phyloP scores from a whole-genome alignment of 2,113 vertebrate genomes.

The Empidonax alnorum region DNA sequence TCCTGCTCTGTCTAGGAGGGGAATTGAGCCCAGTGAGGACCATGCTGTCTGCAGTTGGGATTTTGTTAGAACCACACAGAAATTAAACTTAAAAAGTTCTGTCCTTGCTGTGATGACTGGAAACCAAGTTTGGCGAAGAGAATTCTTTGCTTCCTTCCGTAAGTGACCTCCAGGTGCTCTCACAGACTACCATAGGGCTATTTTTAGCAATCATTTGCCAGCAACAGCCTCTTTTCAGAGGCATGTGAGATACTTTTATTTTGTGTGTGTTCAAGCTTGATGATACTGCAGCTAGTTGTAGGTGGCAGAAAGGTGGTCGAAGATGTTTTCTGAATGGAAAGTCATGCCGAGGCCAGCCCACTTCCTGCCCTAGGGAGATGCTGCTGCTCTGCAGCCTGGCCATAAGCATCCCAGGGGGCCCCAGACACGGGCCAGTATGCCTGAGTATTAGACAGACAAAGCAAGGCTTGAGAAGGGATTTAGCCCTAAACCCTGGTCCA shows the following conservation, averaged over 20 bases:
- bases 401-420: accelerated
- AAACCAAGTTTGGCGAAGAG: background rate
- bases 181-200: background rate
- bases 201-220: conserved; percentile 27
- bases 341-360: background rate
- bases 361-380: conserved; percentile 14
- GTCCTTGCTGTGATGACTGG: background rate
- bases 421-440: background rate
- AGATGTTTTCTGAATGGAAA: conserved; percentile 60
- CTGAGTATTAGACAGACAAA: background rate
- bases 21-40: background rate
- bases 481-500: background rate
- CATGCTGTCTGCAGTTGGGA: background rate
- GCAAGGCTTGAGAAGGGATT: accelerated
- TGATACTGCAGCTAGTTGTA: background rate
- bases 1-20: background rate
- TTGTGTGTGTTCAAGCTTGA: background rate
- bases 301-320: background rate
- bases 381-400: background rate
- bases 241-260: background rate
- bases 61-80: background rate
- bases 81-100: background rate
- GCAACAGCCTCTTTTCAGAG: background rate
- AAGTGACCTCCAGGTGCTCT: conserved; percentile 3
- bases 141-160: background rate